Conservation (phyloP, 2,888 invertebrate species). For the Nasonia oneida region DNA sequence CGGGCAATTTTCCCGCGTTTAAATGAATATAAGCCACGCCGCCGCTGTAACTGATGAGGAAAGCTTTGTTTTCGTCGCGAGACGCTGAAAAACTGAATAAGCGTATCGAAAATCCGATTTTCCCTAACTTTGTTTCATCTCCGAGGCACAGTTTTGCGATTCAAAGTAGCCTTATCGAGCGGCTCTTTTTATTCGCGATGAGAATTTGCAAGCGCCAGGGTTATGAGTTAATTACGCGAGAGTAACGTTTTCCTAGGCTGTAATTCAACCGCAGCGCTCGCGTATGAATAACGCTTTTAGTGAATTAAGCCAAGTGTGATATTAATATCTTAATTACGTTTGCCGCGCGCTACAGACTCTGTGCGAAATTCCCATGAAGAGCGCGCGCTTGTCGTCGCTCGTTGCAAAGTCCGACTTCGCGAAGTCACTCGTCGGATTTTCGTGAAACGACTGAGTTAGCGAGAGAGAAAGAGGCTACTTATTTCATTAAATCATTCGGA, state of each 20-base stretch:
- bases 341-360: not conserved
- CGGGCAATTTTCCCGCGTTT: slow-evolving; percentile 34
- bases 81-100: slow-evolving; percentile 14
- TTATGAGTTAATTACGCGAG: slow-evolving; percentile 7
- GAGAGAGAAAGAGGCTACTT: not conserved
- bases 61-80: not conserved
- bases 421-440: slow-evolving; percentile 1
- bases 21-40: slow-evolving; percentile 4
- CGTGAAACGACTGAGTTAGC: not conserved
- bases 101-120: slow-evolving; percentile 51
- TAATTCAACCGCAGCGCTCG: not conserved
- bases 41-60: not conserved
- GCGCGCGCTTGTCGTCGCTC: not conserved
- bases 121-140: slow-evolving; percentile 29
- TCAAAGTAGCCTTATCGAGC: slow-evolving; percentile 33
- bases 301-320: slow-evolving; percentile 17
- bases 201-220: not conserved
- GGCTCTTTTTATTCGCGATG: not conserved
- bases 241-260: not conserved
- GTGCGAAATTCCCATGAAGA: not conserved
- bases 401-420: slow-evolving; percentile 6
- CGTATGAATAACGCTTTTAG: not conserved
- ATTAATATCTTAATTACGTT: slow-evolving; percentile 34
- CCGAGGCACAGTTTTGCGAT: slow-evolving; percentile 16
- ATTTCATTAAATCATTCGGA: slow-evolving; percentile 18